Base-by-base conservation (phyloP, 2,113 vertebrate genomes). In the Dromas ardeola region DNA sequence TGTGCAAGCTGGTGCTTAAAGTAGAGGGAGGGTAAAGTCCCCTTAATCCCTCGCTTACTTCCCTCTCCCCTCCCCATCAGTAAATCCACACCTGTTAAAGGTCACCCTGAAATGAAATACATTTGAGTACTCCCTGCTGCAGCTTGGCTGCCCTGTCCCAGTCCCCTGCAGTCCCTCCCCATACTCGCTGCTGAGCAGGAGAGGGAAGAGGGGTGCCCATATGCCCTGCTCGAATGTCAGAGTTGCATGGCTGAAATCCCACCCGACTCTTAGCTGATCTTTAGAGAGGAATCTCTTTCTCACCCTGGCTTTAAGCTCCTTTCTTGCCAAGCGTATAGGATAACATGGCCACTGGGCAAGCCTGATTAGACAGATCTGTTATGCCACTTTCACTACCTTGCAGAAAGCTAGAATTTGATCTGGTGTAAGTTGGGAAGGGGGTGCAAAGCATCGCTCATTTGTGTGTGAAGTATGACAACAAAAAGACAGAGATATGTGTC, bases 81-180 rank as follows among this genome's bases (percentile, higher is more conserved):
- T 93, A 97, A 97, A 97, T 96, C 95, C 96, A 96, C 96, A 97
- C 96, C 96, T 97, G 96, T 93, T 97, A 97, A 97, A 97, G 97
- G 97, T 97, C 97, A 97, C 93, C 96, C 97, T 97, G 97, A 97
- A 95, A 96, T 78, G 63, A 95, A 97, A 96, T 90, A 90, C 76
- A 73, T 82, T 69, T 32, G 72, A 91, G 89, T 56, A 23, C 74
- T 62, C 69, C 88, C 88, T 67, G 26, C 63, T 92, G 59, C 82
- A 81, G 76, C 88, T 80, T 76, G 50, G 85, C 92, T 94, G 32
- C 32, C 45, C 53, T 25, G 10, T 50, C 90, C 91, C 43, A 36
- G 56, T 42, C 14, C 53, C 55, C 62, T 32, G 62, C 1, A 5
- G n/a, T 55, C 63, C 73, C 52, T 82, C 58, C 53, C 55, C n/a